Base-by-base conservation (phyloP, 2,797 vertebrate species). In the Myotis daubentonii region DNA sequence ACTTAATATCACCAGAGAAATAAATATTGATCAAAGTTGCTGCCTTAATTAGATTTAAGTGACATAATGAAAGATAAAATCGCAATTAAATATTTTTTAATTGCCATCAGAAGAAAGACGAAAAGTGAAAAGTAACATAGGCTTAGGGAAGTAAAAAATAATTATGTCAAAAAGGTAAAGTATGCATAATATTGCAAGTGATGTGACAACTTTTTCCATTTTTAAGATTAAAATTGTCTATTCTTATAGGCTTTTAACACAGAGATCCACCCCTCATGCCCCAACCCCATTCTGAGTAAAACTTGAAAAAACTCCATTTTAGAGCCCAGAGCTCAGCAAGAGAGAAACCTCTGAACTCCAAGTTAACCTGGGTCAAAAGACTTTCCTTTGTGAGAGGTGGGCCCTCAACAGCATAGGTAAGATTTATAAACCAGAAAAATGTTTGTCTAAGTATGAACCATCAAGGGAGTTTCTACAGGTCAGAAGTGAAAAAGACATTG, bases 1-100 rank as follows among this genome's bases (percentile, higher is more conserved):
- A 22, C 33, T 84, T 62, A 82, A 47, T 47, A 86, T 81, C 68
- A 95, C 57, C 3, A 68, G 25, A 85, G 8, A 91, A 93, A 93
- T 60, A 82, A 25, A 72, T 83, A 82, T 93, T 25, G 44, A 49
- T 19, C 33, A 62, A 89, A 70, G 17, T 12, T 25, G 25, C 25
- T 20, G 6, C 20, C 49, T 68, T 84, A 57, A 30, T 76, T 78
- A 86, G 9, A 25, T 60, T 55, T 28, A 76, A 38, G 16, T 33
- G 38, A 49, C 47, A 62, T 38, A 75, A 65, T 82, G 38, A 95
- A 88, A 91, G 25, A 57, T 55, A 33, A 57, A 89, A 80, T 30
- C 25, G 30, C 30, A 66, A 36, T 93, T 66, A 90, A 66, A 33
- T 66, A 20, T 28, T 44, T 80, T 74, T 57, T 2, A 65, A 84